phyloP scores from a whole-genome alignment of 2,888 invertebrate genomes.

The Cantharis rustica region DNA sequence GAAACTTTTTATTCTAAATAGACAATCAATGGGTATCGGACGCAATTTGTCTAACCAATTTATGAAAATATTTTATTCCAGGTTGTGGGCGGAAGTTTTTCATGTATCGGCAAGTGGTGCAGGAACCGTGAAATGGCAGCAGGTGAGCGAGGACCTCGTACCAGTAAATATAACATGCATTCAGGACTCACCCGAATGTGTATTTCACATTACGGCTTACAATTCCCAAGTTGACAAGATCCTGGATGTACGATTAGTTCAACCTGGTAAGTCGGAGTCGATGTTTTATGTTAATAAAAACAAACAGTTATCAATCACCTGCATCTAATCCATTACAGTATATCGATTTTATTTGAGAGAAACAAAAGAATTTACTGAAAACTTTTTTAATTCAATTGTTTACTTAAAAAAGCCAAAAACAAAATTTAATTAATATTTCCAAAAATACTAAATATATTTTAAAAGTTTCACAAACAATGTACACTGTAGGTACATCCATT shows the following conservation, averaged over 20 bases:
- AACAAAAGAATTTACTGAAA: background rate
- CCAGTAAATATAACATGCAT: slow-evolving; percentile 98
- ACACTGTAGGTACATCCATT: no score
- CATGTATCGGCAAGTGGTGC: slow-evolving; percentile 93
- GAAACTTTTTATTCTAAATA: no score
- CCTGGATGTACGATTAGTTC: slow-evolving; percentile 93
- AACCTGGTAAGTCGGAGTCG: slow-evolving; percentile 75
- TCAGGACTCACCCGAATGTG: slow-evolving; percentile 94
- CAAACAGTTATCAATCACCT: background rate
- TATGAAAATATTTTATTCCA: slow-evolving; percentile 55
- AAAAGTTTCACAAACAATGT: background rate
- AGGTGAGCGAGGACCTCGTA: slow-evolving; percentile 96
- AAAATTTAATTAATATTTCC: background rate
- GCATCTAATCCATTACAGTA: background rate
- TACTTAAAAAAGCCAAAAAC: background rate
- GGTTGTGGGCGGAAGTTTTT: slow-evolving; percentile 98
- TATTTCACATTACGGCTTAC: slow-evolving; percentile 98
- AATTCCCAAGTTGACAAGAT: slow-evolving; percentile 99
- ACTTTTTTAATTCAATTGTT: no score
- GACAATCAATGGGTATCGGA: no score
- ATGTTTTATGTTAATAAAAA: background rate
- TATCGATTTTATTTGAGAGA: background rate
- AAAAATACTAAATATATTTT: no score
- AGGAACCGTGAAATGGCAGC: slow-evolving; percentile 95
- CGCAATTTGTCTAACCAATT: no score